phyloP scores from a whole-genome alignment of 2,888 invertebrate species.

The Drosophila tripunctata region DNA sequence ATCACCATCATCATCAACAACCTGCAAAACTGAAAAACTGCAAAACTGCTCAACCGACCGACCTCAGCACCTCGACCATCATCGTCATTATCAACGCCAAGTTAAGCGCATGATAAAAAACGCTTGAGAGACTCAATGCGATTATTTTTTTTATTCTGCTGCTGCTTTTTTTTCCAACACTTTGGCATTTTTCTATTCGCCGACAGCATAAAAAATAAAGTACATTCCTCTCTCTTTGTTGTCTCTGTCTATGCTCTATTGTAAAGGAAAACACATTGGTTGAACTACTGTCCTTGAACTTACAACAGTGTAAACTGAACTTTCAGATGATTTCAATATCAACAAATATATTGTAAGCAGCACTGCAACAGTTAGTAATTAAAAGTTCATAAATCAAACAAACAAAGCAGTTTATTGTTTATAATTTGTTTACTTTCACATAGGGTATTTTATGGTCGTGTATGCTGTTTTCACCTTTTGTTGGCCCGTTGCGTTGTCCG shows the following conservation, averaged over 20 bases:
- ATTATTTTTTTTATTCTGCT: constrained; percentile 60
- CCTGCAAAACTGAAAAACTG: constrained; percentile 13
- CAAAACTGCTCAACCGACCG: constrained; percentile 33
- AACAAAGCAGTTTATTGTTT: background rate
- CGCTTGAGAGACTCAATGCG: constrained; percentile 62
- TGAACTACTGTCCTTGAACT: background rate
- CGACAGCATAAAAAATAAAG: constrained; percentile 11
- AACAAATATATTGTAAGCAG: background rate
- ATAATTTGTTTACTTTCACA: background rate
- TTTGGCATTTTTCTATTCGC: constrained; percentile 45
- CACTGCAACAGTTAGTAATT: background rate
- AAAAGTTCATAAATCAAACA: background rate
- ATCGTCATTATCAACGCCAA: constrained; percentile 70
- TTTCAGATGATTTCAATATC: no score
- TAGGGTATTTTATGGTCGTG: constrained; percentile 13
- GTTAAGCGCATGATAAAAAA: constrained; percentile 72
- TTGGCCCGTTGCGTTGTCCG: constrained; percentile 32
- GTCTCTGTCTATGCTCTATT: background rate
- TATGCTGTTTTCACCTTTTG: background rate
- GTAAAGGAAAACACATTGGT: background rate
- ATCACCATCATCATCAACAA: constrained; percentile 33
- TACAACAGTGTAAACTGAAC: background rate
- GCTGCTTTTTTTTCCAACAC: constrained; percentile 53
- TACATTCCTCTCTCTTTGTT: background rate
- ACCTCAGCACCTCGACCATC: constrained; percentile 47